phyloP scores from a whole-genome alignment of 2,113 vertebrate species.

The Ochotona princeps region DNA sequence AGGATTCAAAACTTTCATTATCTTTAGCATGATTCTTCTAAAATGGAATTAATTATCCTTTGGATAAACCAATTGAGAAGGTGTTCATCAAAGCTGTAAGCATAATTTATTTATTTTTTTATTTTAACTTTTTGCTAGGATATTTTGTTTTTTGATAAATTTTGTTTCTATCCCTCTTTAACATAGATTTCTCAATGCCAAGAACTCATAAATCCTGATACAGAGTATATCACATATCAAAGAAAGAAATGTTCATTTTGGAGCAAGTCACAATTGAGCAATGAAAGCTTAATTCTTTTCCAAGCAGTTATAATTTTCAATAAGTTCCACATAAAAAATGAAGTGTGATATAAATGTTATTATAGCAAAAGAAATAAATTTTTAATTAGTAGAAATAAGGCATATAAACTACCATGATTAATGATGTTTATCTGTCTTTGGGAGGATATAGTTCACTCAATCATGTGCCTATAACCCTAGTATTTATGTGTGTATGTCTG shows the following conservation, averaged over 20 bases:
- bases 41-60: not conserved
- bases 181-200: not conserved
- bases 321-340: conserved; percentile 14
- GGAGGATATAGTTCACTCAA: not conserved
- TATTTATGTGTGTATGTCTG: too few species aligned
- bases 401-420: conserved; percentile 27
- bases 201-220: not conserved
- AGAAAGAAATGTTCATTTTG: not conserved
- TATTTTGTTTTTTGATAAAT: conserved; percentile 31
- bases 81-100: not conserved
- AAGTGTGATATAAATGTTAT: conserved; percentile 61
- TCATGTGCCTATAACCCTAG: too few species aligned
- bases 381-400: not conserved
- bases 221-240: not conserved
- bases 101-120: not conserved
- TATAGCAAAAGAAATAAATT: conserved; percentile 47
- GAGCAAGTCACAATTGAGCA: not conserved
- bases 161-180: not conserved
- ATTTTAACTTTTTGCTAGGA: conserved; percentile 21
- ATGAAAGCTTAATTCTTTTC: conserved; percentile 38
- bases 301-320: conserved; percentile 50
- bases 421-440: conserved; percentile 2
- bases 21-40: conserved; percentile 2
- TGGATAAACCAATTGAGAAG: not conserved
- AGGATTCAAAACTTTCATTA: not conserved